Conservation (phyloP, 2,888 invertebrate species). For the Amphipoea oculea region DNA sequence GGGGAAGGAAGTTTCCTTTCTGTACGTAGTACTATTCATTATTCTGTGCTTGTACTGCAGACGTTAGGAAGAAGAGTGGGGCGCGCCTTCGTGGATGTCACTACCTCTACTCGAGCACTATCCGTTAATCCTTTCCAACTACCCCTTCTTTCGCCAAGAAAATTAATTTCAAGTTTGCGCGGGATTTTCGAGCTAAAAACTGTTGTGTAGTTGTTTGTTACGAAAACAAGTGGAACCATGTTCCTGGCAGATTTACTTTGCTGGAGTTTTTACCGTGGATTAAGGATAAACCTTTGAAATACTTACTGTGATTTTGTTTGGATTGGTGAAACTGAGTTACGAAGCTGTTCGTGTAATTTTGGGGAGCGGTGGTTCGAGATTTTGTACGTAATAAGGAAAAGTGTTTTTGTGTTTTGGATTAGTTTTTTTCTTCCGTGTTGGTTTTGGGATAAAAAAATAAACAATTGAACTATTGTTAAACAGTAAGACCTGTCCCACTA, state of each 20-base stretch:
- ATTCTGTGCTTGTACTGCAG: too few species aligned
- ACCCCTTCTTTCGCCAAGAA: neutral
- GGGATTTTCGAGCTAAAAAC: conserved; percentile 8
- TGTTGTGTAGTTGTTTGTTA: neutral
- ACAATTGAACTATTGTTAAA: neutral
- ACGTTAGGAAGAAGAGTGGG: too few species aligned
- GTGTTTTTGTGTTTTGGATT: neutral
- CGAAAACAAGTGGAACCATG: conserved; percentile 9
- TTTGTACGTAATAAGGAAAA: neutral
- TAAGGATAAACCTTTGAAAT: conserved; percentile 28
- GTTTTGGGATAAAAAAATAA: neutral
- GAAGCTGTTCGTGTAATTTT: conserved; percentile 8
- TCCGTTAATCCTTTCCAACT: neutral
- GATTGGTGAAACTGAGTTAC: conserved; percentile 18
- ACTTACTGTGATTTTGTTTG: conserved; percentile 37
- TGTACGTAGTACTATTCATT: too few species aligned
- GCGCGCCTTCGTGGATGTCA: too few species aligned
- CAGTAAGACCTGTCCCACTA: neutral
- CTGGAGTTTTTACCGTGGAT: conserved; percentile 17
- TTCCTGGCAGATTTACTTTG: conserved; percentile 9
- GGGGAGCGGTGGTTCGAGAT: neutral
- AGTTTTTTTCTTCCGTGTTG: neutral
- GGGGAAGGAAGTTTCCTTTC: too few species aligned
- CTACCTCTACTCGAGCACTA: neutral
- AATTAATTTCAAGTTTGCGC: conserved; percentile 25